A percentile compares a stretch with the other conserved stretches of the same genome.
Conservation (phyloP, 2,113 vertebrate species). For the Chaenogobius annularis region DNA sequence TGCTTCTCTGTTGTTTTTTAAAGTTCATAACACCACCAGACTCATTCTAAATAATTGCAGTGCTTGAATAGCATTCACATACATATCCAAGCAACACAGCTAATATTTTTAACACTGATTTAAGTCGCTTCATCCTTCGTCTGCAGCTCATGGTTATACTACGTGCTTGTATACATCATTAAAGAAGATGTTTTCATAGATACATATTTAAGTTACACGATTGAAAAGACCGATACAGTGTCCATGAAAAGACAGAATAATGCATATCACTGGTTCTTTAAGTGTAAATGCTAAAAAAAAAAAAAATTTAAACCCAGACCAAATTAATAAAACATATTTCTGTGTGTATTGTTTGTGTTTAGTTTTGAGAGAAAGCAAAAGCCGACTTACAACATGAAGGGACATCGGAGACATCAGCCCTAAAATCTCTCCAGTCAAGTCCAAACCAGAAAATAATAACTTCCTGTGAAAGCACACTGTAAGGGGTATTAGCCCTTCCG, state of each 20-base stretch:
- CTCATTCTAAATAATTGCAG: too few species aligned
- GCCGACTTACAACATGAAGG: not conserved
- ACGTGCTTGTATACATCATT: too few species aligned
- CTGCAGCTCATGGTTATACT: not conserved
- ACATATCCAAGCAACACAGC: too few species aligned
- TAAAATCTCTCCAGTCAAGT: constrained; percentile 42
- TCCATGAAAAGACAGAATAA: not conserved
- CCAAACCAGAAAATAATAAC: constrained; percentile 64
- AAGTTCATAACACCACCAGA: too few species aligned
- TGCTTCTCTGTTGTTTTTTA: too few species aligned
- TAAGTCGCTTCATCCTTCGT: not conserved
- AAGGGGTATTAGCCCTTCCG: constrained; percentile 47
- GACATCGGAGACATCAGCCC: constrained; percentile 35
- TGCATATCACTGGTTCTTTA: not conserved
- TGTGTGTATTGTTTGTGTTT: not conserved
- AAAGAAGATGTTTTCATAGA: not conserved
- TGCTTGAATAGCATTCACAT: too few species aligned
- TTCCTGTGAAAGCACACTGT: constrained; percentile 61
- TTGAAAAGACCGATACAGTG: not conserved
- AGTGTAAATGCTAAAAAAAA: not conserved
- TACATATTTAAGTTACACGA: not conserved
- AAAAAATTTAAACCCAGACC: not conserved
- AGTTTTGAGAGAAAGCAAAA: not conserved
- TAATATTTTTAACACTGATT: not conserved
- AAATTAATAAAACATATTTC: not conserved